Percentiles rank a stretch among this genome's conserved stretches.
Evolutionary conservation across 2,888 invertebrate species (phyloP).

Genomic region (Bhutanitis thaidina): DNA sequence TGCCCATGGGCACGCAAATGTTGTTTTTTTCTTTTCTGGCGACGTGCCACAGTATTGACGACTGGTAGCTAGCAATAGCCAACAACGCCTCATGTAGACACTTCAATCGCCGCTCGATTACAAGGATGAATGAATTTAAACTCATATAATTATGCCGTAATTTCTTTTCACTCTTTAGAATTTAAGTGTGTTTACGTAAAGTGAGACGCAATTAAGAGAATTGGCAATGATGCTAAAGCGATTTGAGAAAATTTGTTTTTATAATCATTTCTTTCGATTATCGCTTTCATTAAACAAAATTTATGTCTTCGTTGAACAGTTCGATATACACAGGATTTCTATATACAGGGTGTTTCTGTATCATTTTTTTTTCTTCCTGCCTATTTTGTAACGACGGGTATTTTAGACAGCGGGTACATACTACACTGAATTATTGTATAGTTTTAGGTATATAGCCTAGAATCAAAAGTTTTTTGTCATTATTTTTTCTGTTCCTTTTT

Average conservation of each 20-base stretch:
- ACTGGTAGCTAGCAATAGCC: constrained; percentile 32
- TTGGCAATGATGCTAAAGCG: constrained; percentile 1
- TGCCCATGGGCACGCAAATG: constrained; percentile 34
- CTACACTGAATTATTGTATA: no score
- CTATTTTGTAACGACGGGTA: no score
- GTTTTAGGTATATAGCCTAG: no score
- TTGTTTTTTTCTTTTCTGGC: constrained; percentile 48
- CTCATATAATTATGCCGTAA: not conserved
- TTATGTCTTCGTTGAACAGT: not conserved
- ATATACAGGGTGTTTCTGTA: no score
- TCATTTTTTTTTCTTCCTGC: no score
- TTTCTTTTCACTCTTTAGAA: constrained; percentile 4
- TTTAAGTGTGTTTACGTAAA: not conserved
- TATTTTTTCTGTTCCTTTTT: no score
- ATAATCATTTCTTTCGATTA: not conserved
- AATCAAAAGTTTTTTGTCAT: no score
- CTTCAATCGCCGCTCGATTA: constrained; percentile 22
- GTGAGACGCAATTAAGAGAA: constrained; percentile 8
- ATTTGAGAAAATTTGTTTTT: constrained; percentile 1
- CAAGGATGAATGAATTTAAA: constrained; percentile 25
- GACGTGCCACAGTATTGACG: constrained; percentile 47
- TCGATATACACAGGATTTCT: no score
- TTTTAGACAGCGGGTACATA: no score
- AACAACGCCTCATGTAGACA: constrained; percentile 35
- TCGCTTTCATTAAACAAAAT: not conserved